Conservation (phyloP, 2,888 invertebrate genomes). For the Homarus gammarus region DNA sequence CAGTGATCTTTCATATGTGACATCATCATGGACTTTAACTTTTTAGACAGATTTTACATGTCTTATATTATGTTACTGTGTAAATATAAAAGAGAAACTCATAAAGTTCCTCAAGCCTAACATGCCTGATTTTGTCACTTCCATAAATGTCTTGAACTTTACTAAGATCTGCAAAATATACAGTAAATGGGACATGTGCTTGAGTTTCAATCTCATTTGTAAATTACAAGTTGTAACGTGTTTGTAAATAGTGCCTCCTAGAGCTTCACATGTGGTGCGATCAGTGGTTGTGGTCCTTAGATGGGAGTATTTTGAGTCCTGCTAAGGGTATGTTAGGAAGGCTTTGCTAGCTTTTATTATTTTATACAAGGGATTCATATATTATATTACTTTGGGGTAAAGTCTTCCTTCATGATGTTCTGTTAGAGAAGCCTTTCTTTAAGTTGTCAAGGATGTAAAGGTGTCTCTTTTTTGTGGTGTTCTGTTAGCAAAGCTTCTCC, state of each 20-base stretch:
- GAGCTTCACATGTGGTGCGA: slow-evolving; percentile 56
- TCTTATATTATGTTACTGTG: slow-evolving; percentile 42
- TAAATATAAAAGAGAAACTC: slow-evolving; percentile 44
- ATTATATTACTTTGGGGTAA: background rate
- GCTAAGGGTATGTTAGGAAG: slow-evolving; percentile 37
- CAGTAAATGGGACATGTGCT: slow-evolving; percentile 8
- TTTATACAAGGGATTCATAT: slow-evolving; percentile 14
- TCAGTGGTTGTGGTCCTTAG: slow-evolving; percentile 56
- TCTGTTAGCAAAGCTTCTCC: slow-evolving; percentile 28
- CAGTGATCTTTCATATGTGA: slow-evolving; percentile 46
- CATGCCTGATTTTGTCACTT: slow-evolving; percentile 47
- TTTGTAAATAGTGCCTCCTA: slow-evolving; percentile 70
- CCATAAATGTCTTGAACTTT: slow-evolving; percentile 24
- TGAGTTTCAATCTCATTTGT: slow-evolving; percentile 32
- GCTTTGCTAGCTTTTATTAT: slow-evolving; percentile 37
- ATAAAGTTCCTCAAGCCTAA: slow-evolving; percentile 25
- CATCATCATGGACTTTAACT: slow-evolving; percentile 39
- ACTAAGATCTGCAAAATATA: slow-evolving; percentile 26
- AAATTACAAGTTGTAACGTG: slow-evolving; percentile 36
- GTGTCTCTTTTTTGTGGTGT: background rate
- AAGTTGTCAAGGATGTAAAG: slow-evolving; percentile 2
- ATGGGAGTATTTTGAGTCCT: slow-evolving; percentile 9
- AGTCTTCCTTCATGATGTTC: slow-evolving; percentile 25
- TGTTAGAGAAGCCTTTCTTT: background rate
- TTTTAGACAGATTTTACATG: slow-evolving; percentile 40